A percentile compares a stretch with the other conserved stretches of the same genome.
phyloP scores from a whole-genome alignment of 2,113 vertebrate genomes.

The Fukomys damarensis region DNA sequence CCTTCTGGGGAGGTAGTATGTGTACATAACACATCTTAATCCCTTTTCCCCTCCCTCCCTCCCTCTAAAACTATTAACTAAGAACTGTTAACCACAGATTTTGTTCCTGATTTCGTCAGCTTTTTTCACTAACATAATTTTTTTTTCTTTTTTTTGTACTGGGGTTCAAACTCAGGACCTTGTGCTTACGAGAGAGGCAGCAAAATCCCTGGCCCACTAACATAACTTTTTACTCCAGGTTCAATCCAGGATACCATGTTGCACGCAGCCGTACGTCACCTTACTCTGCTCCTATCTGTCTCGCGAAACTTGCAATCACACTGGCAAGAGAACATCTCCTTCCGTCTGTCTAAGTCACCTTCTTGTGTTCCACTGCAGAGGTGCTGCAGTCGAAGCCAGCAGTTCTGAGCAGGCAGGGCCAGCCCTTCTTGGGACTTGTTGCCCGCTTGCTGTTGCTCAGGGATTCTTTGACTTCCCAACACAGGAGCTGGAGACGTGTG shows the following conservation, averaged over 20 bases:
- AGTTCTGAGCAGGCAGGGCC: constrained; percentile 33
- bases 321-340: not conserved
- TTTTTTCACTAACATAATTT: not conserved
- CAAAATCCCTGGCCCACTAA: no score
- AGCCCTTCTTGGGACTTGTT: constrained; percentile 56
- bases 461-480: constrained; percentile 61
- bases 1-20: not conserved
- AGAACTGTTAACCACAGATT: not conserved
- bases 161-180: no score
- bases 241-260: not conserved
- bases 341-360: not conserved
- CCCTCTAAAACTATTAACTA: not conserved
- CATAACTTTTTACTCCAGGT: not conserved
- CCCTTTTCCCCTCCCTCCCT: not conserved
- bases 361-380: not conserved
- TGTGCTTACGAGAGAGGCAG: no score
- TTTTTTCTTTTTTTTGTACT: no score
- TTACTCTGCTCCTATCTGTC: not conserved
- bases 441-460: constrained; percentile 73
- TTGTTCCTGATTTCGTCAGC: not conserved
- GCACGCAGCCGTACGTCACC: not conserved
- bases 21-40: not conserved
- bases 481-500: constrained; percentile 88
- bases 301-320: not conserved
- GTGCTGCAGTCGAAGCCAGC: not conserved